Evolutionary conservation across 2,888 invertebrate genomes (phyloP).

Genomic region (Frankliniella intonsa): DNA sequence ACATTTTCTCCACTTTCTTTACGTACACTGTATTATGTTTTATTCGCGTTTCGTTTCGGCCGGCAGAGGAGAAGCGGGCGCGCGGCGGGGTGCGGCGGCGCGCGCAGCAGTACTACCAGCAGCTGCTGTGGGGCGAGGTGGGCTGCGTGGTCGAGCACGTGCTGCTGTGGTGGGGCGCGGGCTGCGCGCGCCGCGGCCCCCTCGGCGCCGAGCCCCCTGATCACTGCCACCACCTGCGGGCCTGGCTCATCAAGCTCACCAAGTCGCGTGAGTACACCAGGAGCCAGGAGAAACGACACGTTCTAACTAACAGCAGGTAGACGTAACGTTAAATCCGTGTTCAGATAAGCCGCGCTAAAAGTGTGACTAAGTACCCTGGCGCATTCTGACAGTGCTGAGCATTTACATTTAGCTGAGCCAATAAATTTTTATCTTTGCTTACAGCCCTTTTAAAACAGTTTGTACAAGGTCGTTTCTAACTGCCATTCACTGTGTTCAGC

Average conservation of each 20-base stretch:
- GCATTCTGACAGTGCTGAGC: no score
- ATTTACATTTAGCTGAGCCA: no score
- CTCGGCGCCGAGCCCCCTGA: constrained; percentile 37
- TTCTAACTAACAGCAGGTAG: no score
- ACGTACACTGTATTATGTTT: no score
- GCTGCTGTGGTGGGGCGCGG: constrained; percentile 77
- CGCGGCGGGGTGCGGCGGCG: constrained; percentile 58
- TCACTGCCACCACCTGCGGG: constrained; percentile 38
- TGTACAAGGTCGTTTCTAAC: no score
- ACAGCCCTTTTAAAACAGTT: no score
- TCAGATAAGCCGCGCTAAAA: no score
- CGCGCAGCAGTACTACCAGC: constrained; percentile 65
- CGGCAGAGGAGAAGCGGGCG: constrained; percentile 55
- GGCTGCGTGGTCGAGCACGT: constrained; percentile 76
- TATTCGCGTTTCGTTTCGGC: background rate
- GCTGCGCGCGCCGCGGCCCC: constrained; percentile 43
- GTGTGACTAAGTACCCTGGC: no score
- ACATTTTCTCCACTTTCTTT: no score
- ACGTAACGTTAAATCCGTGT: no score
- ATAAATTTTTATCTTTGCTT: no score
- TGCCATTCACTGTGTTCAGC: constrained; percentile 28
- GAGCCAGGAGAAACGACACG: background rate
- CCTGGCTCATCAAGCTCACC: constrained; percentile 39
- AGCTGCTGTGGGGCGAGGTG: constrained; percentile 74
- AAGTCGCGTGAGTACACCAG: constrained; percentile 27